Conservation (phyloP, 2,797 vertebrate genomes). For the Acridotheres tristis region DNA sequence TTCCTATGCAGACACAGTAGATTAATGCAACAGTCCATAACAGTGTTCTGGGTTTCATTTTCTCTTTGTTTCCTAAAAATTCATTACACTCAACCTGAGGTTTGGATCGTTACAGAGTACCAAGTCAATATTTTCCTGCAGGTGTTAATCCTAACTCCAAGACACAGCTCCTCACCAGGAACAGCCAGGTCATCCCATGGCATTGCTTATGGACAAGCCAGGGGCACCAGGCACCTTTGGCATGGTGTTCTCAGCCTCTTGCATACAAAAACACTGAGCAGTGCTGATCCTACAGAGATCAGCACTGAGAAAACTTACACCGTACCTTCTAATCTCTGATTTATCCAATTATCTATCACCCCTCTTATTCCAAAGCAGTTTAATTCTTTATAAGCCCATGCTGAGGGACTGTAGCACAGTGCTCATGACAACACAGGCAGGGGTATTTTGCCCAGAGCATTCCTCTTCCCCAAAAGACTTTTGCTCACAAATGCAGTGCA, state of each 20-base stretch:
- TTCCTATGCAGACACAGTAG: not conserved
- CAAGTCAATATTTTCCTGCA: not conserved
- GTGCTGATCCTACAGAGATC: not conserved
- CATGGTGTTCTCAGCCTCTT: not conserved
- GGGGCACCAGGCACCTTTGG: not conserved
- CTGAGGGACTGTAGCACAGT: not conserved
- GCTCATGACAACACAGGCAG: not conserved
- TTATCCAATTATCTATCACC: not conserved
- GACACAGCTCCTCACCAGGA: not conserved
- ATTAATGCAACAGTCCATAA: not conserved
- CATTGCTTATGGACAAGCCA: not conserved
- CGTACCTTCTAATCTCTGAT: not conserved
- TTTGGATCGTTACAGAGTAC: not conserved
- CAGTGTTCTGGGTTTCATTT: not conserved
- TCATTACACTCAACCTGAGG: not conserved
- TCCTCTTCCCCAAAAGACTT: not conserved
- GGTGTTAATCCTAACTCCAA: not conserved
- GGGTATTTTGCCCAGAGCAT: not conserved
- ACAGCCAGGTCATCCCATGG: not conserved
- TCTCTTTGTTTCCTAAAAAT: not conserved
- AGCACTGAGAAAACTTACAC: not conserved
- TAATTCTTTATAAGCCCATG: not conserved
- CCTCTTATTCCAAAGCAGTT: not conserved
- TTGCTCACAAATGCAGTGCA: not conserved
- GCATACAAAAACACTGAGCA: rapidly evolving